These are phyloP conservation scores for Lepeophtheirus salmonis DNA, from an alignment of 1,140 invertebrate species.

Conservation along the genomic window DNA sequence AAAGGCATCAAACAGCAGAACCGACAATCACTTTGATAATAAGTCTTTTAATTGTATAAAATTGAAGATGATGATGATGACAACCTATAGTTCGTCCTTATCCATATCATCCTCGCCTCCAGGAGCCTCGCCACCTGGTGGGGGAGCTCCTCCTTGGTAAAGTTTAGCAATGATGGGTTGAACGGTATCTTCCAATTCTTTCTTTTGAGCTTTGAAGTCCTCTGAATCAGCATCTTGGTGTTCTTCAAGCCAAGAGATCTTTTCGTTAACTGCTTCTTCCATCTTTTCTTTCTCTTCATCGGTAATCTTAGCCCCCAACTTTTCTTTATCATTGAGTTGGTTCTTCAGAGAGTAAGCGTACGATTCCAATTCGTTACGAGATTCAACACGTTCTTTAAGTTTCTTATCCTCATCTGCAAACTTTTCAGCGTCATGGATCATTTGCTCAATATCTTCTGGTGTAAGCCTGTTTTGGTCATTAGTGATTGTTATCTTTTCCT, in stretches of 20 bases:
- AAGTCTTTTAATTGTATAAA: background rate
- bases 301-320: conserved; percentile 73
- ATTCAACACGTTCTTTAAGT: conserved; percentile 86
- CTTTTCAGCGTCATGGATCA: conserved; percentile 57
- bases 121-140: conserved; percentile 36
- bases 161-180: conserved; percentile 95
- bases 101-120: conserved; percentile 47
- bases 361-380: conserved; percentile 73
- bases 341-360: conserved; percentile 97
- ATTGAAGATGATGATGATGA: background rate
- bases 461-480: conserved; percentile 40
- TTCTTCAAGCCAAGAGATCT: conserved; percentile 94
- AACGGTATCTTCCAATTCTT: conserved; percentile 80
- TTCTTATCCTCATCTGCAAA: conserved; percentile 98
- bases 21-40: too few species aligned
- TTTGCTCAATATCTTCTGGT: conserved; percentile 41
- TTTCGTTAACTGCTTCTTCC: conserved; percentile 69
- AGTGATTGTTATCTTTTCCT: conserved; percentile 42
- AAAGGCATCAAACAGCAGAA: too few species aligned
- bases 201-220: conserved; percentile 92
- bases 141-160: conserved; percentile 63
- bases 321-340: conserved; percentile 91
- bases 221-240: conserved; percentile 84
- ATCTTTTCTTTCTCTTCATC: conserved; percentile 88
- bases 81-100: conserved; percentile 62